Percentiles rank a stretch among this genome's conserved stretches.
phyloP scores from a whole-genome alignment of 2,888 invertebrate genomes.

The Tenthredo distinguenda region DNA sequence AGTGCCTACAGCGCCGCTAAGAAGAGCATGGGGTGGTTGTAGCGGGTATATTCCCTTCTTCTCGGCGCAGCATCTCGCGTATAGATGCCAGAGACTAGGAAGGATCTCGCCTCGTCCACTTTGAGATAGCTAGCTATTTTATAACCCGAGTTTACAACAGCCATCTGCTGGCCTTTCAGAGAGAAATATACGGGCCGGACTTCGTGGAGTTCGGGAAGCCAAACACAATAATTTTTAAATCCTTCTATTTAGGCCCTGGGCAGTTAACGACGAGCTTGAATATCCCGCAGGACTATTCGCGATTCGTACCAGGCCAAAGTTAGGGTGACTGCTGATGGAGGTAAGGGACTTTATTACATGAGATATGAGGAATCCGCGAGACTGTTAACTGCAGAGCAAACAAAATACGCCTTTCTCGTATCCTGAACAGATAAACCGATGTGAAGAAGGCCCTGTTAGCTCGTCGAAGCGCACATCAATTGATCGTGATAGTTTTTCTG shows the following conservation, averaged over 20 bases:
- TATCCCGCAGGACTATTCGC: conserved; percentile 2
- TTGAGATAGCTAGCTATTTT: conserved; percentile 35
- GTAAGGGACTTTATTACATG: background rate
- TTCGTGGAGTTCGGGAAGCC: background rate
- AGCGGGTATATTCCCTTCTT: background rate
- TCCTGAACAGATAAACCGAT: background rate
- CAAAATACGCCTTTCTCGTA: background rate
- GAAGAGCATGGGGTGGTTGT: background rate
- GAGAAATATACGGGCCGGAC: background rate
- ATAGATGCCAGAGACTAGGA: background rate
- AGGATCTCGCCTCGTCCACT: conserved; percentile 36
- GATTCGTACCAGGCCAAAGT: background rate
- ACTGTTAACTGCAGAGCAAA: background rate
- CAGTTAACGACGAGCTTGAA: background rate
- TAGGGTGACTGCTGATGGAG: background rate
- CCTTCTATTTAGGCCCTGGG: background rate
- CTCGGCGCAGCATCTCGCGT: background rate
- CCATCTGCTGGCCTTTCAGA: conserved; percentile 36
- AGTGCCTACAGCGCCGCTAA: background rate
- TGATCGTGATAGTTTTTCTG: background rate
- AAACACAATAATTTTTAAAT: conserved; percentile 14
- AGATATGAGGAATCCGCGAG: background rate
- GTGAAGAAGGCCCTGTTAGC: background rate
- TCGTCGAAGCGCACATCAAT: background rate
- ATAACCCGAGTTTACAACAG: conserved; percentile 35